These are phyloP conservation scores for Nesidiocoris tenuis DNA, from an alignment of 2,888 invertebrate species.

Conservation along the genomic window DNA sequence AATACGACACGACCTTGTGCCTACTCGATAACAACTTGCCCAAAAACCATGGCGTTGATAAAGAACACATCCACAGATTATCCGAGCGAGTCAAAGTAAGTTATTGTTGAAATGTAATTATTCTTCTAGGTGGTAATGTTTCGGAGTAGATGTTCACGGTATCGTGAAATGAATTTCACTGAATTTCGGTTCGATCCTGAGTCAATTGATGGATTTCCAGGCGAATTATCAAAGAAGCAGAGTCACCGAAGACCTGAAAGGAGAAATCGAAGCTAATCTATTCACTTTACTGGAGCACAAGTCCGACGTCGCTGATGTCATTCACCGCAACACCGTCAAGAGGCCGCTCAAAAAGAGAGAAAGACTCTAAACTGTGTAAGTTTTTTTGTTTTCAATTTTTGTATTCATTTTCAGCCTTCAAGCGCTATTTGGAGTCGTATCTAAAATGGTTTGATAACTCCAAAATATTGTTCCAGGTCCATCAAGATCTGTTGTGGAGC, in stretches of 20 bases:
- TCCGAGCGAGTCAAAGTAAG: slow-evolving; percentile 67
- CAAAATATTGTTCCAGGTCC: no score
- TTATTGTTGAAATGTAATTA: background rate
- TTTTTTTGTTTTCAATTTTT: background rate
- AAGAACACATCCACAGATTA: slow-evolving; percentile 57
- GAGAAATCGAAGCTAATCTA: slow-evolving; percentile 83
- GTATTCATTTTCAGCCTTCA: background rate
- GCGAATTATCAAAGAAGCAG: slow-evolving; percentile 93
- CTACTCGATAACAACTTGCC: slow-evolving; percentile 55
- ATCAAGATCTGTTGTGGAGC: no score
- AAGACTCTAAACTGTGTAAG: slow-evolving; percentile 55
- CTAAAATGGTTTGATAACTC: no score
- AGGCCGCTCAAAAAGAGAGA: slow-evolving; percentile 87
- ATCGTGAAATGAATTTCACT: no score
- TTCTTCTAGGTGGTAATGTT: no score
- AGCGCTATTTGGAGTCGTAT: no score
- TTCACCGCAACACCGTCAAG: slow-evolving; percentile 87
- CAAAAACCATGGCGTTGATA: slow-evolving; percentile 54
- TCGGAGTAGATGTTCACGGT: no score
- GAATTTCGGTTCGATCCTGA: no score
- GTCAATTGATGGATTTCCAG: no score
- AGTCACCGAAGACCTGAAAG: slow-evolving; percentile 87
- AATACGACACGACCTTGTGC: slow-evolving; percentile 57
- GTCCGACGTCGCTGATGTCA: slow-evolving; percentile 81
- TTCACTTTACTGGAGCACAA: slow-evolving; percentile 90